Evolutionary conservation across 2,797 vertebrate species (phyloP).

Genomic region (Spinus pinus): DNA sequence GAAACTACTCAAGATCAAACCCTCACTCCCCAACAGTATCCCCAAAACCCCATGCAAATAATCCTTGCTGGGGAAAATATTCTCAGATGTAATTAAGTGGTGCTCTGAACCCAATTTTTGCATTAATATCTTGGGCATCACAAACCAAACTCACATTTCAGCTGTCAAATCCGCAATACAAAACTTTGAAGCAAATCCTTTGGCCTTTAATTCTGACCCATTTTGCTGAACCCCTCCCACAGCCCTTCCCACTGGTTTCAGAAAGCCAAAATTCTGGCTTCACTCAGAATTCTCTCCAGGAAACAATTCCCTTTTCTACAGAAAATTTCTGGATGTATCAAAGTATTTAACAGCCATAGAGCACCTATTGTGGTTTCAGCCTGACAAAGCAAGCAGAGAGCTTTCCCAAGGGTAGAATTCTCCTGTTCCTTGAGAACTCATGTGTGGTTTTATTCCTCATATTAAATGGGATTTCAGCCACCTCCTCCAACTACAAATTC

Average conservation of each 20-base stretch:
- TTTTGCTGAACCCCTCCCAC: not conserved
- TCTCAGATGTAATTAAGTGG: conserved; percentile 3
- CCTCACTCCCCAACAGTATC: not conserved
- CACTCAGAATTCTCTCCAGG: not conserved
- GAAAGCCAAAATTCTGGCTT: not conserved
- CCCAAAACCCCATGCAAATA: not conserved
- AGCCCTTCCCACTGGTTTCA: not conserved
- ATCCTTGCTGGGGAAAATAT: not conserved
- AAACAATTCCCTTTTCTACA: not conserved
- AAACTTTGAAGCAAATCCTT: not conserved
- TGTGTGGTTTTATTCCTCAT: not conserved
- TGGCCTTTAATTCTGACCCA: not conserved
- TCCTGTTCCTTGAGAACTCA: not conserved
- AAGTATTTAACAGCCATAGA: not conserved
- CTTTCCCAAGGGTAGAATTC: not conserved
- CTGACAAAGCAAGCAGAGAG: not conserved
- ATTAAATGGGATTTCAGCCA: not conserved
- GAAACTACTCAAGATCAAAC: not conserved
- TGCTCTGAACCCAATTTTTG: not conserved
- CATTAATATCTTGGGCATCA: not conserved
- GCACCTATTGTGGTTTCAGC: not conserved
- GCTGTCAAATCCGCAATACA: not conserved
- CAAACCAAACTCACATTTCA: not conserved
- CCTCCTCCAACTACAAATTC: not conserved
- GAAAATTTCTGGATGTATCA: not conserved